Base-by-base conservation (phyloP, 2,113 vertebrate species). In the Leiothrix lutea region DNA sequence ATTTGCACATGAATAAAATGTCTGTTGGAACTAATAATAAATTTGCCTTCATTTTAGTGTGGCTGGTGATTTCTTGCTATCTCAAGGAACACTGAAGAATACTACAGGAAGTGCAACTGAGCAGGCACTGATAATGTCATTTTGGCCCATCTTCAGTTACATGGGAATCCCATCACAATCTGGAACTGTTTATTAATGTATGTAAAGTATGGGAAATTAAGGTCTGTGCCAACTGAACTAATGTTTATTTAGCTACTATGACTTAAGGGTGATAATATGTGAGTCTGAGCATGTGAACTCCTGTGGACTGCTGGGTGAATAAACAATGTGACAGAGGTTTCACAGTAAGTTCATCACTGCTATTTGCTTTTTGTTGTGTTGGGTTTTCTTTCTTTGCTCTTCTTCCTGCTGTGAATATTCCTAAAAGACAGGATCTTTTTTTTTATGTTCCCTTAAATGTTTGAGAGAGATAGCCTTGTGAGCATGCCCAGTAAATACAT, bases 1-100 rank as follows among this genome's bases (percentile, higher is more conserved):
- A 95, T 93, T 93, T 97, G 60, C 84, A 90, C 85, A 95, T 81
- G 93, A 97, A 95, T 95, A 95, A 92, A 91, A 86, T 80, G 93
- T 97, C 96, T 97, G 90, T 95, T 88, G 48, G 70, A 94, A 86
- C 82, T 91, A 91, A 94, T 95, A 97, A 96, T 96, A 96, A 95
- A 82, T 95, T 92, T 90, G 70, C 77, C 70, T 95, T 95, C 47
- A 82, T 95, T 95, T 95, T 80, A 77, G 80, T 77, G 47, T 93
- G 80, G 22, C 58, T 57, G 58, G 31, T 51, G 67, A 33, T 77
- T 90, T 95, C 33, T 71, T 96, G 74, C 58, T 83, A 38, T 77
- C 64, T 95, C 31, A 62, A 88, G 83, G 86, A 95, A 56, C 33
- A 28, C 73, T 84, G 72, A 22, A 89, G 90, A 80, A 80, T 88